Evolutionary conservation across 2,113 vertebrate species (phyloP).

Genomic region (Engraulis encrasicolus): DNA sequence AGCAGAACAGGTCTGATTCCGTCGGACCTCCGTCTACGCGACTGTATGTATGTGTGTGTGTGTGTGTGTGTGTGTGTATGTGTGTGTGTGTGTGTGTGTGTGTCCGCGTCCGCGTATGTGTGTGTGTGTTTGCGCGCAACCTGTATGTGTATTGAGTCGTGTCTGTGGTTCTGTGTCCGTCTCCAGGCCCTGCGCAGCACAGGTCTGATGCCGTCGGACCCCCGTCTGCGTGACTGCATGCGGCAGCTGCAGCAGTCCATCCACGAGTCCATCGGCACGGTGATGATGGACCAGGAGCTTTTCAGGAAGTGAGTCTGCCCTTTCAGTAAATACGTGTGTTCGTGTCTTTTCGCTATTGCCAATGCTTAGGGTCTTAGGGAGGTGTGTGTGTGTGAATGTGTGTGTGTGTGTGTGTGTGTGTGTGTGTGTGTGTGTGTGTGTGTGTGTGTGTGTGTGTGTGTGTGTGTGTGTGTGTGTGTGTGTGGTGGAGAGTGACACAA

Average conservation of each 20-base stretch:
- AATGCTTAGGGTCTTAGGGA: slow-evolving; percentile 20
- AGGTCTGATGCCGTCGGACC: slow-evolving; percentile 84
- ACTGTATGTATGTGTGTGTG: no score
- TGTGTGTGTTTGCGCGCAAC: background rate
- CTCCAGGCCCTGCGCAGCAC: slow-evolving; percentile 81
- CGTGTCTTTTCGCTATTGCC: background rate
- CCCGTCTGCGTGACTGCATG: slow-evolving; percentile 83
- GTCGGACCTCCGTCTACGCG: no score
- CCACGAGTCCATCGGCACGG: slow-evolving; percentile 71
- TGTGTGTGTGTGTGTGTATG: background rate
- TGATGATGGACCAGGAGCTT: slow-evolving; percentile 82
- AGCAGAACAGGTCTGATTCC: no score
- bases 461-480: no score
- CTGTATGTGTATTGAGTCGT: background rate
- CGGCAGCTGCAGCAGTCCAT: slow-evolving; percentile 72
- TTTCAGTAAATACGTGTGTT: background rate
- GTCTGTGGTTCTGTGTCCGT: no score
- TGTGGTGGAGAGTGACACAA: no score
- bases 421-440: no score
- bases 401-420: no score
- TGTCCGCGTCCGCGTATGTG: no score
- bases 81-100: background rate
- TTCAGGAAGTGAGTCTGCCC: slow-evolving; percentile 80
- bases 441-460: no score
- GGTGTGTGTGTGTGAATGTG: slow-evolving; percentile 48